Evolutionary conservation across 2,888 invertebrate genomes (phyloP), one percentile per base, ranked within the genome.

Genomic region (Byasa hedistus): DNA sequence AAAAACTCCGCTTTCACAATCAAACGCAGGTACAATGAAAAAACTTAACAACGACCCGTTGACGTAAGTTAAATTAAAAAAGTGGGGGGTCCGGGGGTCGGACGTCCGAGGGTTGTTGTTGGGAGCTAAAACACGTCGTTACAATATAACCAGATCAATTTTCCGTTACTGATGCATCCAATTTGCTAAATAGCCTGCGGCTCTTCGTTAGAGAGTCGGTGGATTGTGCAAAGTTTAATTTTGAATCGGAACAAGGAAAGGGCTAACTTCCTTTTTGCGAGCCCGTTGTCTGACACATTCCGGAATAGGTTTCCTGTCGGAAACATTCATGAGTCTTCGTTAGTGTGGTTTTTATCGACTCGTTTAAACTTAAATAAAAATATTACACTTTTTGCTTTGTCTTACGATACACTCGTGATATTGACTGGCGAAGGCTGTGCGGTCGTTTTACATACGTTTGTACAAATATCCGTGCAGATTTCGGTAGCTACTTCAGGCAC

Each of bases 281-380:
- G 24, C 44, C 22, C 32, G 39, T 58, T 21, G 17, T 44, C 39
- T 65, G 65, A 55, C 65, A 65, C 44, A 22, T 48, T 24, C 17
- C 22, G 32, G 19, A 65, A 65, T 65, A 56, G 48, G 60, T 65
- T 65, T 48, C 27, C 22, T 22, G 60, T 32, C 44, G 22, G 55
- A 21, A 44, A 55, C 64, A 57, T 22, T 23, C 17, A 54, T 39
- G 32, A 0, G 39, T 2, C 23, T 2, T 52, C 22, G 24, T 54
- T 39, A 39, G 5, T 10, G 32, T 27, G 51, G 1, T 55, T 56
- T 55, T 56, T 56, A 60, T 60, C 12, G 23, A 60, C 44, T 55
- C 27, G 27, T 21, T 21, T n/a, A 8, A 39, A 0, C 1, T 10
- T 15, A 15, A 39, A 39, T 7, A 51, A 51, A 51, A n/a, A 4